Conservation (phyloP, 2,888 invertebrate genomes). For the Morpho helenor region DNA sequence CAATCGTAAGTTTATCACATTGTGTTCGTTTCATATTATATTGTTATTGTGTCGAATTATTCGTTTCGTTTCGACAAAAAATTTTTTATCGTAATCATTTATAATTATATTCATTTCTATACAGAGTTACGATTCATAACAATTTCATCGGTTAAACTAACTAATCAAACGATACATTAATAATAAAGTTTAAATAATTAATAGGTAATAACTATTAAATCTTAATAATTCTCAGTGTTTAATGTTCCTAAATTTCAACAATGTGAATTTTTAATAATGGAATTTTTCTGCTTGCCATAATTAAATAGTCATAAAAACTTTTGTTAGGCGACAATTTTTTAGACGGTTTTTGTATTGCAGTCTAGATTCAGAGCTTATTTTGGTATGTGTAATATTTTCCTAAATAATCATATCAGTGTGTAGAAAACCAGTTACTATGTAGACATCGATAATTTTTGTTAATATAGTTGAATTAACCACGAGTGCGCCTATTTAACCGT, state of each 20-base stretch:
- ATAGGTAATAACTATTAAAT: constrained; percentile 64
- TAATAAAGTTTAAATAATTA: constrained; percentile 51
- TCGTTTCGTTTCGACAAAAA: constrained; percentile 40
- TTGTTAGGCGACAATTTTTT: constrained; percentile 31
- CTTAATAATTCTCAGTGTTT: constrained; percentile 75
- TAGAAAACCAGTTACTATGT: constrained; percentile 18
- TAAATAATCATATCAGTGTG: constrained; percentile 25
- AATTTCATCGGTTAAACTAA: constrained; percentile 26
- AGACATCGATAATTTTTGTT: constrained; percentile 19
- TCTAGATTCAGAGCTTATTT: constrained; percentile 34
- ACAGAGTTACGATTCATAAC: constrained; percentile 10
- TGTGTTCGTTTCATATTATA: constrained; percentile 61
- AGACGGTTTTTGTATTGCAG: constrained; percentile 29
- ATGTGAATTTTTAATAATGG: constrained; percentile 61
- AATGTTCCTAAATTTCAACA: constrained; percentile 77
- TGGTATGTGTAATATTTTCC: constrained; percentile 16
- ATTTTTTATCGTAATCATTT: constrained; percentile 36
- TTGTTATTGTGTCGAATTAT: constrained; percentile 35
- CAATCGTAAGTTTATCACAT: constrained; percentile 52
- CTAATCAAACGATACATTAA: constrained; percentile 50
- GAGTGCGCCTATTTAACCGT: constrained; percentile 1
- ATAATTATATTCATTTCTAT: constrained; percentile 4
- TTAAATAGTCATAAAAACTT: constrained; percentile 47
- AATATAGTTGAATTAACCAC: constrained; percentile 13
- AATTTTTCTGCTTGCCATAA: constrained; percentile 69